Conservation (phyloP, 2,888 invertebrate species). For the Ochlodes sylvanus region DNA sequence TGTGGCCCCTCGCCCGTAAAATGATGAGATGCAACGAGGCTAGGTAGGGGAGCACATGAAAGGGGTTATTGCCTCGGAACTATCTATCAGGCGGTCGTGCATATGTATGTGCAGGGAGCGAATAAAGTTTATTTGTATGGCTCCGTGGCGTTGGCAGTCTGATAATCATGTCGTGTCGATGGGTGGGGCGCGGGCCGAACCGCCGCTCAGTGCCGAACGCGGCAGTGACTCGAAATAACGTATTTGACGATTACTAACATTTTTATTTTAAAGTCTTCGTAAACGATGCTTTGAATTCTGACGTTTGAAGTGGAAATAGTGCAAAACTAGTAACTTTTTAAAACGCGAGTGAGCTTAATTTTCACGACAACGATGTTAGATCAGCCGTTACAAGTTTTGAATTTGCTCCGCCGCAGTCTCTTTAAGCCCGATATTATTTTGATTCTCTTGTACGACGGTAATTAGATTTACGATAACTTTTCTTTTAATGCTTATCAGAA, state of each 20-base stretch:
- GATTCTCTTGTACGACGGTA: slow-evolving; percentile 79
- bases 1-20: slow-evolving; percentile 75
- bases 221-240: slow-evolving; percentile 60
- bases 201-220: slow-evolving; percentile 67
- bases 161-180: slow-evolving; percentile 74
- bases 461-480: slow-evolving; percentile 53
- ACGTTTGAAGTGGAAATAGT: slow-evolving; percentile 24
- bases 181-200: slow-evolving; percentile 73
- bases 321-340: slow-evolving; percentile 23
- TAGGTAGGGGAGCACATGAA: slow-evolving; percentile 74
- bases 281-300: slow-evolving; percentile 27
- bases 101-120: slow-evolving; percentile 78
- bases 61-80: slow-evolving; percentile 82
- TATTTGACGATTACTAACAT: slow-evolving; percentile 38
- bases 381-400: slow-evolving; percentile 75
- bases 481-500: background rate
- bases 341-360: slow-evolving; percentile 24
- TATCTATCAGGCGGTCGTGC: slow-evolving; percentile 69
- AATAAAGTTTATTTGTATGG: slow-evolving; percentile 83
- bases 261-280: slow-evolving; percentile 22
- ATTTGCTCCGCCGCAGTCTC: slow-evolving; percentile 70
- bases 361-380: slow-evolving; percentile 70
- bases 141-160: slow-evolving; percentile 67
- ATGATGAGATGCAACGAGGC: slow-evolving; percentile 75
- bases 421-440: slow-evolving; percentile 72